Base-by-base conservation (phyloP, 2,888 invertebrate species). In the Furcula furcula region DNA sequence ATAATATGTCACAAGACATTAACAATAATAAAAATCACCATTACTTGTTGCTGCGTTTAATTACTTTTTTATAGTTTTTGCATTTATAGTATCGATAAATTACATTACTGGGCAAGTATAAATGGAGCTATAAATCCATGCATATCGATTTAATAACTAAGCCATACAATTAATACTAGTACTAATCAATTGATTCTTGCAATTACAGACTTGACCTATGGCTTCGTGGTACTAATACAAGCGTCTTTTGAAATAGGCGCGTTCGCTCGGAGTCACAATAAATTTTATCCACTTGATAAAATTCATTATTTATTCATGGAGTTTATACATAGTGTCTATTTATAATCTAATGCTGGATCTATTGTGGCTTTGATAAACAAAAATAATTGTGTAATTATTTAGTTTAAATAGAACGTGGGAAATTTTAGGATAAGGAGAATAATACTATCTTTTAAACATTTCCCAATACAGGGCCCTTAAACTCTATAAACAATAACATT, bases 121-220 rank as follows among this genome's bases (percentile, higher is more conserved):
- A 65, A 67, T 51, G 43, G 62, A 50, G 54, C 57, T 30, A 65
- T 73, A 71, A 73, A 71, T 65, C 56, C 41, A 29, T 53, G 43
- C 39, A 38, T 40, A 42, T 49, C 46, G 39, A 59, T 31, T 40
- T 52, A 40, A 43, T 52, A 56, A 46, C 27, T 38, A 41, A 21
- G 39, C 30, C 56, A 55, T 50, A 67, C 59, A 65, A 73, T 75
- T 75, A 79, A 76, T 78, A 70, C 65, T 56, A 61, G 66, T 65
- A 55, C 60, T 77, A 78, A 78, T 83, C 69, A 73, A 78, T 75
- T 69, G 65, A 73, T 69, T 72, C 57, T 65, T 53, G 75, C 65
- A 69, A 72, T 79, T 67, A 72, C 62, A 57, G 53, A 46, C 40
- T 55, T 71, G 74, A 76, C 76, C 80, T 65, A 33, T 66, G 74